Conservation (phyloP, 2,797 vertebrate species). For the Naso thynnoides region DNA sequence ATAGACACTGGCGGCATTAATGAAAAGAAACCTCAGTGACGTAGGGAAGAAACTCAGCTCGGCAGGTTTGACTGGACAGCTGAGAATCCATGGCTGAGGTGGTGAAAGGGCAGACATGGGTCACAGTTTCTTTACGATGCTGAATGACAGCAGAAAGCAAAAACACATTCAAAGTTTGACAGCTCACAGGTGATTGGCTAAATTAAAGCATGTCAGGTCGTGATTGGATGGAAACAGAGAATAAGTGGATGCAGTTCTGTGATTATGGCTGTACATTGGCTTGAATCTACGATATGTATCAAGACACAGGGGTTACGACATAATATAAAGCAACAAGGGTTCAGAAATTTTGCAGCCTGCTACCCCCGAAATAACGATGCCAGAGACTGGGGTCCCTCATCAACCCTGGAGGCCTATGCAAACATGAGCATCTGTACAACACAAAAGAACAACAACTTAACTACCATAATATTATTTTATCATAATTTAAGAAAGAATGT, state of each 20-base stretch:
- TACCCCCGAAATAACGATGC: too few species aligned
- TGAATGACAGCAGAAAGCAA: not conserved
- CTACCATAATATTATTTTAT: too few species aligned
- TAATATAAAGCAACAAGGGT: too few species aligned
- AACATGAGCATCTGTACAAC: too few species aligned
- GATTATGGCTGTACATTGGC: too few species aligned
- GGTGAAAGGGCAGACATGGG: not conserved
- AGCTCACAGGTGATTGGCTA: not conserved
- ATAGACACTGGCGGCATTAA: not conserved
- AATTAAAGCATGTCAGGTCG: not conserved
- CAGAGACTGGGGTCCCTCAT: too few species aligned
- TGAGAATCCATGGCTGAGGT: not conserved
- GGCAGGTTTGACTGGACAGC: not conserved
- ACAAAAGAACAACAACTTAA: too few species aligned
- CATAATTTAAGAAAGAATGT: too few species aligned
- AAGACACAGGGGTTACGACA: too few species aligned
- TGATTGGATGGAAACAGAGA: not conserved
- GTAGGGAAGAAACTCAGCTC: not conserved
- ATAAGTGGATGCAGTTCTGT: not conserved
- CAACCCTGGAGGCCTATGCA: too few species aligned
- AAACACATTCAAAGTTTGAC: not conserved
- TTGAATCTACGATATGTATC: too few species aligned
- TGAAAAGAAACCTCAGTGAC: not conserved
- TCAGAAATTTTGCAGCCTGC: too few species aligned
- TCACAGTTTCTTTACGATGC: not conserved